Evolutionary conservation across 2,113 vertebrate species (phyloP).

Genomic region (Forbesichthys agassizii): DNA sequence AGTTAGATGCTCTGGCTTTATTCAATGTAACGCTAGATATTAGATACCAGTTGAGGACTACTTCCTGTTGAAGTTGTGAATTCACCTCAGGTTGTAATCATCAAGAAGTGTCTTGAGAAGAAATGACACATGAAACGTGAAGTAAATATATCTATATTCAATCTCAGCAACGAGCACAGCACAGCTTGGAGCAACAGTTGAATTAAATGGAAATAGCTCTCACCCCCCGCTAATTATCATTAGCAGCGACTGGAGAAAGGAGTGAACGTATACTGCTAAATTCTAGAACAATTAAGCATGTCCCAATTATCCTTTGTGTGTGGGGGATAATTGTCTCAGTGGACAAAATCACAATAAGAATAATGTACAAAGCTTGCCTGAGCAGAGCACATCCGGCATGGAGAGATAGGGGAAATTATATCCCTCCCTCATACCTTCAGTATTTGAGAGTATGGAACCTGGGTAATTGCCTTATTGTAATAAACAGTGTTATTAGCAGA

Average conservation of each 20-base stretch:
- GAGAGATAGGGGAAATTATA: slow-evolving; percentile 31
- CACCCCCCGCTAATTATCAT: background rate
- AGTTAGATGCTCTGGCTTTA: too few relatives aligned
- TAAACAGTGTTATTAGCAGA: slow-evolving; percentile 43
- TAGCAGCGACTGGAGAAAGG: slow-evolving; percentile 1
- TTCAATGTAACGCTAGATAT: too few relatives aligned
- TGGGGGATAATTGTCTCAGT: slow-evolving; percentile 5
- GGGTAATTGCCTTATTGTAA: slow-evolving; percentile 43
- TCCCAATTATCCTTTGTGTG: background rate
- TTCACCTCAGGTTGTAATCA: too few relatives aligned
- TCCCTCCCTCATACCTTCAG: slow-evolving; percentile 13
- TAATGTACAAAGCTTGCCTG: slow-evolving; percentile 16
- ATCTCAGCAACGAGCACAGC: background rate
- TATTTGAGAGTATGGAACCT: slow-evolving; percentile 32
- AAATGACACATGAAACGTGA: slow-evolving; percentile 1
- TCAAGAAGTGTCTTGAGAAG: too few relatives aligned
- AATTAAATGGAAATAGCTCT: background rate
- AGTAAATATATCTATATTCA: background rate
- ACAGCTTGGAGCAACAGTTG: background rate
- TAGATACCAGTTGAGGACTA: too few relatives aligned
- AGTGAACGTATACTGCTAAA: slow-evolving; percentile 2
- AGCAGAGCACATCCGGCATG: slow-evolving; percentile 18
- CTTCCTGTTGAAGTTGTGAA: too few relatives aligned
- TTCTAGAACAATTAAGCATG: slow-evolving; percentile 15
- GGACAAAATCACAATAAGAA: slow-evolving; percentile 19